phyloP scores from a whole-genome alignment of 2,797 vertebrate species.

The Enoplosus armatus region DNA sequence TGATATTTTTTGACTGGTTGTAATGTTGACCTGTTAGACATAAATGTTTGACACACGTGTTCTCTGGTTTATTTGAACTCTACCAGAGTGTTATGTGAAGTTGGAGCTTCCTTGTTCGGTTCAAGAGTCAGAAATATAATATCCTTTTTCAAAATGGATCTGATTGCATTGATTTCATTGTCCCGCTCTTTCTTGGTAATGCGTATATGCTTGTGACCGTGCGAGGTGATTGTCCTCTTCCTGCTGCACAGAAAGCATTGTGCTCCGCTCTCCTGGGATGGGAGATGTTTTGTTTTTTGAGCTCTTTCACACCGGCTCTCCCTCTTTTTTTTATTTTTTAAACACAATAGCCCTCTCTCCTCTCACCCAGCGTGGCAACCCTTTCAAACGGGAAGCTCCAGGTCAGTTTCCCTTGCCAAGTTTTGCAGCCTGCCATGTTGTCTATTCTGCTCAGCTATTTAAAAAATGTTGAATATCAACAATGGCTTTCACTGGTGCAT shows the following conservation, averaged over 20 bases:
- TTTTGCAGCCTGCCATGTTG: constrained; percentile 97
- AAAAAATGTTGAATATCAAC: constrained; percentile 99
- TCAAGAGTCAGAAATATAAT: constrained; percentile 59
- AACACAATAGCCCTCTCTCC: constrained; percentile 74
- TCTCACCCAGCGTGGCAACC: constrained; percentile 73
- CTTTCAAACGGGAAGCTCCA: constrained; percentile 90
- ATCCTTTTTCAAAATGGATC: constrained; percentile 66
- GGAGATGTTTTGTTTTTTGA: constrained; percentile 79
- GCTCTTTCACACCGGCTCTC: constrained; percentile 76
- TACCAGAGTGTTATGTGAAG: neutral
- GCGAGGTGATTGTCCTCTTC: constrained; percentile 74
- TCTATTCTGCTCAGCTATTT: constrained; percentile 99
- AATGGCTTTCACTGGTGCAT: constrained; percentile 97
- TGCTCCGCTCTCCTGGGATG: constrained; percentile 69
- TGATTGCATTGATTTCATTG: constrained; percentile 70
- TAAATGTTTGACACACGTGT: neutral
- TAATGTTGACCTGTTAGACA: constrained; percentile 1
- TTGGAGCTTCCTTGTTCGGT: constrained; percentile 2
- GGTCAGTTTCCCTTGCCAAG: constrained; percentile 95
- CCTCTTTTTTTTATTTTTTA: constrained; percentile 46
- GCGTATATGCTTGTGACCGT: constrained; percentile 67
- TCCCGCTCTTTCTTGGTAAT: constrained; percentile 59
- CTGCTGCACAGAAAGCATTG: constrained; percentile 71
- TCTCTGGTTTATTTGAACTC: constrained; percentile 8
- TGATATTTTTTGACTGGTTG: constrained; percentile 7